phyloP scores from a whole-genome alignment of 2,797 vertebrate genomes.

The Acridotheres tristis region DNA sequence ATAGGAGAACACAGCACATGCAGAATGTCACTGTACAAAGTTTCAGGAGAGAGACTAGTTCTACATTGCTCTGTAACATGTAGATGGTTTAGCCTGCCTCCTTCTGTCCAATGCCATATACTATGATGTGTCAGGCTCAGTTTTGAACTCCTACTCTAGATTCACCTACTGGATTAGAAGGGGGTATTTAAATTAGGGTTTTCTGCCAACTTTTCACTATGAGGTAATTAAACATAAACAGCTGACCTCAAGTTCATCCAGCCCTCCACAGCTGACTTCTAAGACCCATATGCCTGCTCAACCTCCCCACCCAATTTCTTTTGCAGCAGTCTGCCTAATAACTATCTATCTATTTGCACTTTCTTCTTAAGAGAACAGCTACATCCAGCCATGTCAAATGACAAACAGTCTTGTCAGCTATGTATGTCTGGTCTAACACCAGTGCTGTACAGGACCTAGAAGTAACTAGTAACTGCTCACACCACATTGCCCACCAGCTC shows the following conservation, averaged over 20 bases:
- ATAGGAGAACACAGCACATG: background rate
- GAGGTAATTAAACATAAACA: background rate
- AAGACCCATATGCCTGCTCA: background rate
- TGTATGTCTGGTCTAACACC: accelerated
- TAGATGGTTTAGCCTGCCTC: background rate
- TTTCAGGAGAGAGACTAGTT: background rate
- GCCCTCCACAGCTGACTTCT: background rate
- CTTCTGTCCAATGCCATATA: background rate
- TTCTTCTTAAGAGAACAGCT: background rate
- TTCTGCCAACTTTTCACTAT: background rate
- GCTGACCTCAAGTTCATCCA: background rate
- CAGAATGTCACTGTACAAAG: background rate
- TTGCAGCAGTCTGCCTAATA: background rate
- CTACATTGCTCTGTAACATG: background rate
- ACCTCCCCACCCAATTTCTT: background rate
- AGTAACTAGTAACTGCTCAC: background rate
- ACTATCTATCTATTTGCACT: background rate
- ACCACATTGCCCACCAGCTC: background rate
- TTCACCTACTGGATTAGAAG: background rate
- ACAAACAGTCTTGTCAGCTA: background rate
- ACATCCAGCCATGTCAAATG: background rate
- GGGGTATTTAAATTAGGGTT: background rate
- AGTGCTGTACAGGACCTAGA: background rate
- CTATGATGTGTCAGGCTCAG: background rate
- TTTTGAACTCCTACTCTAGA: background rate